phyloP scores from a whole-genome alignment of 2,888 invertebrate species.

The Hybos culiciformis region DNA sequence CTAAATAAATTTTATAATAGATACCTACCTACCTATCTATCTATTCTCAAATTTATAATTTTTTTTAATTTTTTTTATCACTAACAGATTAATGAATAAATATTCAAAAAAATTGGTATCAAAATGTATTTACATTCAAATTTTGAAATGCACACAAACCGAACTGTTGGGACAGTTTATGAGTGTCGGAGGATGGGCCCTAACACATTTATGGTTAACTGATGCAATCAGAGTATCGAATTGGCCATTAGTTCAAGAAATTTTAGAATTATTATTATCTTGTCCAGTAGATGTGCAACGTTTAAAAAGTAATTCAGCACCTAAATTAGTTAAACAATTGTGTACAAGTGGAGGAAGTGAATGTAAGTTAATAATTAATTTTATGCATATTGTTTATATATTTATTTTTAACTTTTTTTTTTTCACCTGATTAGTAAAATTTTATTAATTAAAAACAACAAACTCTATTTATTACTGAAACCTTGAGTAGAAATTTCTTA shows the following conservation, averaged over 20 bases:
- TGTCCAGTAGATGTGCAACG: conserved; percentile 86
- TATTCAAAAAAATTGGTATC: conserved; percentile 90
- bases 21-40: neutral
- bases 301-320: conserved; percentile 80
- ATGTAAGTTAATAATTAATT: conserved; percentile 43
- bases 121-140: conserved; percentile 89
- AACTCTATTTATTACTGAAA: too few species aligned
- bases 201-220: conserved; percentile 80
- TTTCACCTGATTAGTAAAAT: neutral
- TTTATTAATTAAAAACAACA: neutral
- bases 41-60: neutral
- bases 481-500: too few species aligned
- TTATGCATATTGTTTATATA: neutral
- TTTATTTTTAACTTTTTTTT: neutral
- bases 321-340: conserved; percentile 78
- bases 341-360: conserved; percentile 70
- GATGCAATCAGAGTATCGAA: conserved; percentile 74
- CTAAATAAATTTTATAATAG: conserved; percentile 2
- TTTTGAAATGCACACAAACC: conserved; percentile 72
- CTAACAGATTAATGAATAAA: conserved; percentile 83
- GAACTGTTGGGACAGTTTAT: conserved; percentile 78
- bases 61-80: conserved; percentile 14
- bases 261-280: conserved; percentile 67
- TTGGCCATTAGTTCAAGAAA: conserved; percentile 74
- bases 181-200: conserved; percentile 82